phyloP scores from a whole-genome alignment of 2,113 vertebrate genomes.

The Callipepla californica region DNA sequence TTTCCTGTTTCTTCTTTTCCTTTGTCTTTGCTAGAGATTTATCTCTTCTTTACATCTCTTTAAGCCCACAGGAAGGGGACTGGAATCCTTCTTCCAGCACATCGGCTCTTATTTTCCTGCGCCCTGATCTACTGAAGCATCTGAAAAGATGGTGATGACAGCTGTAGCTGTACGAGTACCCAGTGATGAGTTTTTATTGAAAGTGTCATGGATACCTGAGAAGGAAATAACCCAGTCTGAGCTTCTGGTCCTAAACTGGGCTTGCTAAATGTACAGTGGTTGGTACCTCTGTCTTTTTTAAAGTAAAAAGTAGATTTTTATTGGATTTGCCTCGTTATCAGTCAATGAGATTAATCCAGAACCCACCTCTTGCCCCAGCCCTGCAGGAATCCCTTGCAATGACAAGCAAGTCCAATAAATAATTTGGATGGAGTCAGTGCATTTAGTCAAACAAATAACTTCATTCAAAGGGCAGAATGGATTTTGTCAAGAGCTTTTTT shows the following conservation, averaged over 20 bases:
- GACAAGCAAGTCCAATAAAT: slow-evolving; percentile 56
- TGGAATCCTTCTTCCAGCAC: not conserved
- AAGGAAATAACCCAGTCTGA: not conserved
- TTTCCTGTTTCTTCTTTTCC: not conserved
- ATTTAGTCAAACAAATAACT: slow-evolving; percentile 77
- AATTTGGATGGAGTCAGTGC: slow-evolving; percentile 62
- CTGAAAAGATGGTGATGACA: not conserved
- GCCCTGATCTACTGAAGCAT: not conserved
- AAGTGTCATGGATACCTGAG: not conserved
- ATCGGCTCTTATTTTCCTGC: not conserved
- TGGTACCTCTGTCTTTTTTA: not conserved
- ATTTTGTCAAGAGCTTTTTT: slow-evolving; percentile 75
- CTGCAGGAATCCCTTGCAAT: slow-evolving; percentile 22
- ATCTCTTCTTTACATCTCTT: not conserved
- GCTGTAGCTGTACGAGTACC: not conserved
- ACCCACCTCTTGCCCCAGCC: not conserved
- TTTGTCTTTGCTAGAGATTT: not conserved
- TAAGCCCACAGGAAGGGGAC: not conserved
- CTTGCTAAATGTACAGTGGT: not conserved
- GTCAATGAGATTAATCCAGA: slow-evolving; percentile 18
- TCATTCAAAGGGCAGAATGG: slow-evolving; percentile 73
- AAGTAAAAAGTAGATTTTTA: not conserved
- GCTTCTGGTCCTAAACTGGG: not conserved
- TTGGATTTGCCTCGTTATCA: not conserved
- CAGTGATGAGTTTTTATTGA: not conserved